These are phyloP conservation scores for Tenthredo scrophulariae DNA, from an alignment of 2,888 invertebrate species.

Conservation along the genomic window DNA sequence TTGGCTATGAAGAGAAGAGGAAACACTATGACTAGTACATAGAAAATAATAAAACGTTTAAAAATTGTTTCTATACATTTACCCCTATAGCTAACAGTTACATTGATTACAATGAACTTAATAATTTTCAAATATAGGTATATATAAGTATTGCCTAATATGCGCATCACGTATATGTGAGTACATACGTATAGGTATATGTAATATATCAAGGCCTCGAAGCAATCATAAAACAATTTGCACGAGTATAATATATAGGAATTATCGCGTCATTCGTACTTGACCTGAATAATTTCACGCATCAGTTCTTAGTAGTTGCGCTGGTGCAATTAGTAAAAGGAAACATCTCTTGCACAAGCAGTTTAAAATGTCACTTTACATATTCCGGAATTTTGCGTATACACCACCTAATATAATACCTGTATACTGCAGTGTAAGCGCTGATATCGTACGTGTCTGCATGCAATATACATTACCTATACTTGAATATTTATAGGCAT, in stretches of 20 bases:
- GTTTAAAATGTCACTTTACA: too few relatives aligned
- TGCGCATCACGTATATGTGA: too few relatives aligned
- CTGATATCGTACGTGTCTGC: neutral
- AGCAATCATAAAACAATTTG: neutral
- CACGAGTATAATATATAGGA: neutral
- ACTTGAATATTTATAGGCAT: neutral
- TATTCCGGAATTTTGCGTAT: neutral
- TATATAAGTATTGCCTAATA: neutral
- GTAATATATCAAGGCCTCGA: neutral
- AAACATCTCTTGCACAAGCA: neutral
- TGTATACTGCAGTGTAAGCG: constrained; percentile 9
- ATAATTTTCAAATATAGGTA: neutral
- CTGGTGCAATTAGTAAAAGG: neutral
- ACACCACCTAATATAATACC: neutral
- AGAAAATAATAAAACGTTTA: neutral
- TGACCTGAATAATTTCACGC: constrained; percentile 42
- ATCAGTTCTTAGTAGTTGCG: constrained; percentile 4
- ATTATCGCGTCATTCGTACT: constrained; percentile 13
- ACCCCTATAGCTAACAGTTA: too few relatives aligned
- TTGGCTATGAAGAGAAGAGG: neutral
- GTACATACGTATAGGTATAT: neutral
- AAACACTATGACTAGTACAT: neutral
- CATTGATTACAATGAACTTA: too few relatives aligned
- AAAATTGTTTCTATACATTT: neutral
- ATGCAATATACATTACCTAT: neutral